Evolutionary conservation across 2,797 vertebrate species (phyloP), one percentile per base, ranked within the genome.

Genomic region (Anabacerthia variegaticeps): DNA sequence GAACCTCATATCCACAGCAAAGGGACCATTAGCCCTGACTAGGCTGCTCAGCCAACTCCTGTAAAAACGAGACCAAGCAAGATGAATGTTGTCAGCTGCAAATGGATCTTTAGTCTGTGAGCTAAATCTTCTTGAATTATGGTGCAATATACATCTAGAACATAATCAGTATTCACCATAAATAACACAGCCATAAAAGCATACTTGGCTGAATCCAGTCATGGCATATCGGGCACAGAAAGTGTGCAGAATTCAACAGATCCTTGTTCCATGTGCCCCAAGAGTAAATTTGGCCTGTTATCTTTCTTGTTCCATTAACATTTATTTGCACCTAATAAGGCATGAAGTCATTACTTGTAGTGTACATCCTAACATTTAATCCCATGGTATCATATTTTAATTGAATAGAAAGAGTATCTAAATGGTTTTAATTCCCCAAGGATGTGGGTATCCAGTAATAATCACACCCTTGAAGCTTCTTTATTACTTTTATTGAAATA

Each of bases 251-350:
- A 87, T 83, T 91, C 59, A 71, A 41, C 21, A 48, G 36, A 84
- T 10, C n/a, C 34, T 88, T 66, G 37, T 92, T 51, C 54, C 49
- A 7, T 7, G 73, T 91, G 81, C 52, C 73, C 51, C 72, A 90
- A 58, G 77, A 81, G 48, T 93, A 83, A 93, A 93, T 97, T 95
- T 82, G 67, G n/a, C 63, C 67, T 71, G 44, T 95, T 96, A 84
- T 63, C 69, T 85, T 92, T 92, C 92, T 95, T 85, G 67, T 83
- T 78, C 48, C 90, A n/a, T 95, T 96, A 94, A 94, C 93, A 85
- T 93, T 96, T 95, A 89, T 95, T 96, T 94, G 51, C 27, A 78
- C 52, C 75, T 96, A 97, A 96, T 96, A 96, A 96, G 93, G 93
- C 96, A 93, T 94, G 91, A 96, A 96, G 86, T 95, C 76, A 94